Evolutionary conservation across 2,113 vertebrate genomes (phyloP).

Genomic region (Forbesichthys papilliferus): DNA sequence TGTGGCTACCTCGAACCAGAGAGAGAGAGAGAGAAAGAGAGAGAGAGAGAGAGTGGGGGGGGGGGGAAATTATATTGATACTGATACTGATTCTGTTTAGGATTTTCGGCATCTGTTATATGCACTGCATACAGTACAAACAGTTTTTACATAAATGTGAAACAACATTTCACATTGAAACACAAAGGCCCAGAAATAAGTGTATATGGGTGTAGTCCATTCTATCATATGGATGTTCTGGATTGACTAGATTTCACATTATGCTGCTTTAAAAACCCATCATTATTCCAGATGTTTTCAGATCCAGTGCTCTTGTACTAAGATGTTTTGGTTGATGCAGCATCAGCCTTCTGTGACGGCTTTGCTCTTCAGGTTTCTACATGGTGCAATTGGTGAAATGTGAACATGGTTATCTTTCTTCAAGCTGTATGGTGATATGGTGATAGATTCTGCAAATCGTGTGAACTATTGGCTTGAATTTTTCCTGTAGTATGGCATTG

Average conservation of each 20-base stretch:
- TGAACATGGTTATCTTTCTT: conserved; percentile 6
- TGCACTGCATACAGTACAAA: background rate
- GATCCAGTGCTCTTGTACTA: conserved; percentile 14
- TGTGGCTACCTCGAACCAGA: background rate
- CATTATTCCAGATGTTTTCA: conserved; percentile 13
- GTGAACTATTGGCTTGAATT: background rate
- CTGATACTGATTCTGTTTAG: background rate
- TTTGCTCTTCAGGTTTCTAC: conserved; percentile 8
- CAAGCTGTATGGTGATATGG: conserved; percentile 11
- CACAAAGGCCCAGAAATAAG: background rate
- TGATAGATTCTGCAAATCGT: conserved; percentile 7
- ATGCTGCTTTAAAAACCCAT: conserved; percentile 26
- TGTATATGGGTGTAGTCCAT: background rate
- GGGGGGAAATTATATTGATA: background rate
- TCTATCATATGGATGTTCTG: conserved; percentile 9
- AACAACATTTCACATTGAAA: conserved; percentile 2
- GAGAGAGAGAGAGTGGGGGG: background rate
- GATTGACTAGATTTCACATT: conserved; percentile 24
- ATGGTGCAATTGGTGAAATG: conserved; percentile 5
- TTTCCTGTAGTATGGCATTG: conserved; percentile 2
- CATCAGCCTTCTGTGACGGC: conserved; percentile 12
- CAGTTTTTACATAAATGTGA: background rate
- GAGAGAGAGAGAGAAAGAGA: background rate
- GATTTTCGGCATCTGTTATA: background rate
- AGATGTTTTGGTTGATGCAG: conserved; percentile 18